Evolutionary conservation across 2,888 invertebrate species (phyloP), one percentile per base, ranked within the genome.

Genomic region (Drosophila mercatorum): DNA sequence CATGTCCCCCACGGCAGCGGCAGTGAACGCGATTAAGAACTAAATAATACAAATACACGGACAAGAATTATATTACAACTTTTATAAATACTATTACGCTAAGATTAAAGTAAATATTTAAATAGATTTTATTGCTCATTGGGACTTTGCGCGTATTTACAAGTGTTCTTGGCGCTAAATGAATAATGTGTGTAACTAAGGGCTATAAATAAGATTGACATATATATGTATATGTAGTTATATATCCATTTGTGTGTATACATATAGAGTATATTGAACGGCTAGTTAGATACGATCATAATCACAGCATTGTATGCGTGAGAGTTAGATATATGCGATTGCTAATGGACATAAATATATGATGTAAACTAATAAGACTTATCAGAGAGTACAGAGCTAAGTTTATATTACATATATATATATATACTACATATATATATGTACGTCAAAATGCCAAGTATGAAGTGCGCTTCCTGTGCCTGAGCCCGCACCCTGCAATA

Each of bases 1-100:
- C 72, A 93, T 93, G 93, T 91, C 93, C 7, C 93, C 93, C 4
- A 91, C 92, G 3, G 76, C 78, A 5, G 83, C 86, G 0, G 85
- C 82, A 5, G 72, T 75, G 0, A 88, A 76, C 68, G 81, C 75
- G 0, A 81, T 86, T 31, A 78, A 87, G 44, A 87, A 83, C 43
- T 83, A 73, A 78, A n/a, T 10, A 34, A 34, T 34, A 34, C 31
- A 31, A 47, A n/a, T 28, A 34, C 38, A 40, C 10, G 34, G 43
- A 53, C 61, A 53, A 28, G 5, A 12, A 38, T 44, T 62, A 36
- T 17, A 41, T 43, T 41, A 61, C 26, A n/a, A 22, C 14, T 38
- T 38, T 47, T 57, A 46, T 44, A 57, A 59, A 43, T 44, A 55
- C 22, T 47, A 40, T 11, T 22, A 52, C 31, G 40, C 43, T 72